phyloP scores from a whole-genome alignment of 2,113 vertebrate species.

The Maccullochella peelii region DNA sequence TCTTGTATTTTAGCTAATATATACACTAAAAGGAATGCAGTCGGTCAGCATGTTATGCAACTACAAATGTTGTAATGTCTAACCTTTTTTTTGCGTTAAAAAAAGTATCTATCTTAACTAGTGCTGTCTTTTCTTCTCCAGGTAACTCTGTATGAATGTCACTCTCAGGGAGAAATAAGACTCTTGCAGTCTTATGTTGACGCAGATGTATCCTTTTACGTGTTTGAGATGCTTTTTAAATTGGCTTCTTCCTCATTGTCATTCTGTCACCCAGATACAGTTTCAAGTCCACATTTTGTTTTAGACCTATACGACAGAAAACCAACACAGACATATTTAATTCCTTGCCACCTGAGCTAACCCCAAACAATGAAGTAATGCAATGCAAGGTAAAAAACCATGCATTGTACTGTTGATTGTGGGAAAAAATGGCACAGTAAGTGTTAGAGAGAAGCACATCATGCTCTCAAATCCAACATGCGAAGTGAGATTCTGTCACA shows the following conservation, averaged over 20 bases:
- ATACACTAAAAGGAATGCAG: background rate
- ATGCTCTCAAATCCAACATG: background rate
- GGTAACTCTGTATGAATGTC: constrained; percentile 99
- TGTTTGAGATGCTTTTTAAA: background rate
- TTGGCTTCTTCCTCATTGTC: background rate
- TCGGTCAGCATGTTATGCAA: background rate
- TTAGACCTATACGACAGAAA: too few species aligned
- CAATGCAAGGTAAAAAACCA: background rate
- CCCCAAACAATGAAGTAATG: background rate
- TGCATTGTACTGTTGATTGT: too few species aligned
- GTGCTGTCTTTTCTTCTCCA: constrained; percentile 60
- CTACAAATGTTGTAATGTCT: background rate
- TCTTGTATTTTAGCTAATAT: background rate
- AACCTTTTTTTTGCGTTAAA: too few species aligned
- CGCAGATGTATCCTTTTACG: constrained; percentile 95
- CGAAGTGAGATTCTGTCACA: background rate
- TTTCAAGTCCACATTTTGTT: background rate
- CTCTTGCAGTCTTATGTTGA: constrained; percentile 97
- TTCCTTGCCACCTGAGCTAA: background rate
- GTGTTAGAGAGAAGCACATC: background rate
- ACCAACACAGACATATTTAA: background rate
- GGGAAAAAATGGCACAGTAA: too few species aligned
- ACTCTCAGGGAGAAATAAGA: constrained; percentile 96
- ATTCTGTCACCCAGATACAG: background rate
- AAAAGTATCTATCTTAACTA: background rate